phyloP scores from a whole-genome alignment of 1,140 invertebrate species.

The Bathynomus jamesi region DNA sequence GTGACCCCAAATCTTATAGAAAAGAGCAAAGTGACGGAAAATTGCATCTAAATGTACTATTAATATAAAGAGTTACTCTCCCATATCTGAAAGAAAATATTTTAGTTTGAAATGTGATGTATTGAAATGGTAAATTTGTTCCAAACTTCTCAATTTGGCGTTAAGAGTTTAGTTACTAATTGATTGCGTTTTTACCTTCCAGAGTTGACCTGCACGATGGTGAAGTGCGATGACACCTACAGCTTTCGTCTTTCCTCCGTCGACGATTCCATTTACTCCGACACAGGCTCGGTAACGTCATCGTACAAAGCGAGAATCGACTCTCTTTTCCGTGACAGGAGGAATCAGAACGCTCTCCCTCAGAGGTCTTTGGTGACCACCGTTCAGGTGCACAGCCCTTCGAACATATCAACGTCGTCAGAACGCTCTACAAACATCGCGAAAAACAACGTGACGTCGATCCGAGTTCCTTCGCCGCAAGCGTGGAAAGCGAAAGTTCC shows the following conservation, averaged over 20 bases:
- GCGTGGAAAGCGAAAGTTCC: conserved; percentile 38
- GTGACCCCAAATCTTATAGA: too few relatives aligned
- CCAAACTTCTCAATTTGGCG: not conserved
- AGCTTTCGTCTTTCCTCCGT: conserved; percentile 31
- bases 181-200: not conserved
- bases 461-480: conserved; percentile 8
- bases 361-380: not conserved
- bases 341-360: conserved; percentile 42
- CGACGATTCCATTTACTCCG: conserved; percentile 22
- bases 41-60: not conserved
- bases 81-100: not conserved
- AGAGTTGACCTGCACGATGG: conserved; percentile 12
- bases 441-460: not conserved
- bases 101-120: not conserved
- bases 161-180: too few relatives aligned
- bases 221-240: conserved; percentile 31
- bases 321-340: conserved; percentile 62
- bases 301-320: conserved; percentile 73
- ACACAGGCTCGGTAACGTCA: conserved; percentile 44
- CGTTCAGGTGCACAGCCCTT: not conserved
- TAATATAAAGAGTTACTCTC: not conserved
- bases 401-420: conserved; percentile 1
- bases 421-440: not conserved
- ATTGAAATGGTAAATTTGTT: not conserved
- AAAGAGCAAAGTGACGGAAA: too few relatives aligned